These are phyloP conservation scores for Tupaia chinensis DNA, from an alignment of 2,113 vertebrate species.

Conservation along the genomic window DNA sequence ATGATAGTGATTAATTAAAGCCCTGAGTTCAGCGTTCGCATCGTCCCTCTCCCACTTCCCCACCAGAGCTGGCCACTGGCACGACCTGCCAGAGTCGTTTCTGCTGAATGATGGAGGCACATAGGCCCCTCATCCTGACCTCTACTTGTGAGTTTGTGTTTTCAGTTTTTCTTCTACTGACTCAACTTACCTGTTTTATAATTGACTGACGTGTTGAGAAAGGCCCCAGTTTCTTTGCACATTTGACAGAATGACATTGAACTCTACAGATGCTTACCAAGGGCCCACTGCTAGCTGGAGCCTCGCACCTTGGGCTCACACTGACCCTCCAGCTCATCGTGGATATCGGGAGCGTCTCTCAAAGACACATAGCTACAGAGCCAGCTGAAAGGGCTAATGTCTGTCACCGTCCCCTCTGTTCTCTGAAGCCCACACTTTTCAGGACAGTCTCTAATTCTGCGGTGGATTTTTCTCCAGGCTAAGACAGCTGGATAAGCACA, in stretches of 20 bases:
- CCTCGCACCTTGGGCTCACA: background rate
- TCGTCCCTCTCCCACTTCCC: background rate
- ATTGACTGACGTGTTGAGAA: background rate
- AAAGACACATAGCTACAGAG: accelerated
- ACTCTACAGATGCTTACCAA: accelerated
- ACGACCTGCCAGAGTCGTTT: background rate
- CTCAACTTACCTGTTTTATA: background rate
- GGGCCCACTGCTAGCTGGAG: background rate
- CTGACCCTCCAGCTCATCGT: too few species aligned
- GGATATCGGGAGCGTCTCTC: background rate
- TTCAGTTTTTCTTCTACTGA: background rate
- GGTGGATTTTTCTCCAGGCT: constrained; percentile 88
- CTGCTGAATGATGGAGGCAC: background rate
- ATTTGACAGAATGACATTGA: background rate
- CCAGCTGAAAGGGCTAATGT: accelerated
- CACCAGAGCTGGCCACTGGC: background rate
- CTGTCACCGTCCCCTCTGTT: accelerated
- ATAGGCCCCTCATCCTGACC: background rate
- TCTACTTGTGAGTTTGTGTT: background rate
- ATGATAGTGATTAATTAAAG: constrained; percentile 66
- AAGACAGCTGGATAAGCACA: constrained; percentile 94
- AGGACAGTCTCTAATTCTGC: background rate
- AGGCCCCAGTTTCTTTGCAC: too few species aligned
- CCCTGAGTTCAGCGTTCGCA: constrained; percentile 54
- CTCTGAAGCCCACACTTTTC: background rate